These are phyloP conservation scores for Andrena bicolor DNA, from an alignment of 2,888 invertebrate species.

Conservation along the genomic window DNA sequence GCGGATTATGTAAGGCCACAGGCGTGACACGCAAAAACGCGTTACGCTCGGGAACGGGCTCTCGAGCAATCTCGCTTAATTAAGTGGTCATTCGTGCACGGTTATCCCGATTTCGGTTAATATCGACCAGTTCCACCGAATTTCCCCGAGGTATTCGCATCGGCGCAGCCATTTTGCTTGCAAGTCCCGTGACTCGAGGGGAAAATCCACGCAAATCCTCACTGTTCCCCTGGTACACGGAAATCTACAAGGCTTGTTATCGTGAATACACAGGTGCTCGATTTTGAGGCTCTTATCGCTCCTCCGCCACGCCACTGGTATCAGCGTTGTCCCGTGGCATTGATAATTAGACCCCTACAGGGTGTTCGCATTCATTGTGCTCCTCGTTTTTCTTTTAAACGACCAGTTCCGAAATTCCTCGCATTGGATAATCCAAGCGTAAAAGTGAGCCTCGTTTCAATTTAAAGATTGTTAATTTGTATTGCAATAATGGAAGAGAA, in stretches of 20 bases:
- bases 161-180: not conserved
- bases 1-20: conserved; percentile 10
- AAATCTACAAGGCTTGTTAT: conserved; percentile 71
- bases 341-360: conserved; percentile 47
- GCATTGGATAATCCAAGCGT: too few species aligned
- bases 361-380: not conserved
- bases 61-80: conserved; percentile 14
- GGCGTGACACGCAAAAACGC: not conserved
- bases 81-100: conserved; percentile 14
- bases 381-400: not conserved
- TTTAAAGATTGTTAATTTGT: too few species aligned
- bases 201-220: not conserved
- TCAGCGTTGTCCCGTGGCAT: not conserved
- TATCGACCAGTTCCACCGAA: not conserved
- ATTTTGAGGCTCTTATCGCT: conserved; percentile 2
- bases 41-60: conserved; percentile 16
- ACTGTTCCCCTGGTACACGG: conserved; percentile 40
- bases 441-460: too few species aligned
- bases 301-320: not conserved
- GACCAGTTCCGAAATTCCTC: too few species aligned
- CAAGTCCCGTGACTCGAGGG: not conserved
- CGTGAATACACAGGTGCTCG: conserved; percentile 71
- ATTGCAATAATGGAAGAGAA: too few species aligned
- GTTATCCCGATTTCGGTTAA: conserved; percentile 2
- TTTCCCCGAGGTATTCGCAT: not conserved